Evolutionary conservation across 2,113 vertebrate genomes (phyloP), one percentile per base, ranked within the genome.

Genomic region (Petromus typicus): DNA sequence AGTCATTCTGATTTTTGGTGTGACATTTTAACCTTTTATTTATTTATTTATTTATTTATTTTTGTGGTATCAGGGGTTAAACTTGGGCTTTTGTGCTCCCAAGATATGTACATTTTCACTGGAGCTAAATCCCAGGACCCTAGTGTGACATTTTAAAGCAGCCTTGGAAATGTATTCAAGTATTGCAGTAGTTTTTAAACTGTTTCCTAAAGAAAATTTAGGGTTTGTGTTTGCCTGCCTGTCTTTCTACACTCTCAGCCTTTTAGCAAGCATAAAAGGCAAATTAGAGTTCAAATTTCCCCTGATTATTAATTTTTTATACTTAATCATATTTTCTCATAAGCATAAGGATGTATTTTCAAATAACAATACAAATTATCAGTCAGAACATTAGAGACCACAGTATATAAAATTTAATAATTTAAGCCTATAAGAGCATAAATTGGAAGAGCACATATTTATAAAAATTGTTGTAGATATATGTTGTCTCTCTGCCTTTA

Each of bases 1-100:
- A 88, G n/a, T 93, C 40, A 69, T 88, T 88, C 56, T 95, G 18
- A 88, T 51, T 85, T 96, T 93, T 56, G n/a, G 20, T 59, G 17
- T 71, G 93, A 25, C 5, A 75, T 89, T 93, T 91, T 91, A 67
- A 66, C n/a, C n/a, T n/a, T n/a, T n/a, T n/a, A n/a, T n/a, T n/a
- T n/a, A n/a, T n/a, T n/a, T n/a, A n/a, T n/a, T n/a, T n/a, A n/a
- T n/a, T n/a, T n/a, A n/a, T n/a, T n/a, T n/a, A n/a, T 51, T 51
- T 51, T 51, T 51, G 5, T 10, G 10, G 48, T 51, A 51, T 10
- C 10, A 51, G 48, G 48, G 48, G 10, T 51, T 5, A 51, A 51
- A 51, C 10, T 51, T 51, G 48, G 10, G 48, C 48, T 10, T n/a
- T 51, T 51, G 48, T 51, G 48, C 48, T 51, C 10, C 48, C 48